These are phyloP conservation scores for Zoanthus solanderi DNA, from an alignment of 92 coral and sea anemone species.

Conservation along the genomic window DNA sequence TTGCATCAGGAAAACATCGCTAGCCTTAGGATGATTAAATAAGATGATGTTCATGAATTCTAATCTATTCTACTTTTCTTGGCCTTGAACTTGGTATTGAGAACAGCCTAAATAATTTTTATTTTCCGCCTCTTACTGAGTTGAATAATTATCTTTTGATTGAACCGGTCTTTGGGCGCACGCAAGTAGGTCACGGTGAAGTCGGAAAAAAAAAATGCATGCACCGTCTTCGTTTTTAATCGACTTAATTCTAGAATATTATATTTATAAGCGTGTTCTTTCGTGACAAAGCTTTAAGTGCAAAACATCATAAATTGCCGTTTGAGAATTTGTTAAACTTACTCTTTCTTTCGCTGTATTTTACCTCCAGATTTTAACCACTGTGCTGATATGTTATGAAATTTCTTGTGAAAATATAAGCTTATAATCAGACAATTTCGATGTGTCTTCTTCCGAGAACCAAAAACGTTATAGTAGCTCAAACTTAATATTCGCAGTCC, in stretches of 20 bases:
- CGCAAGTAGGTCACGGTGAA: constrained; percentile 8
- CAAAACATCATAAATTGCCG: neutral
- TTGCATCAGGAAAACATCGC: neutral
- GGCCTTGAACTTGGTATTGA: constrained; percentile 47
- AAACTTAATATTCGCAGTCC: too few species aligned
- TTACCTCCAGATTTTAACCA: too few species aligned
- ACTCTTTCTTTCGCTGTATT: too few species aligned
- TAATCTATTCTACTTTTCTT: constrained; percentile 15
- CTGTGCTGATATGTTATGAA: too few species aligned
- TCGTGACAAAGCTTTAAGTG: neutral
- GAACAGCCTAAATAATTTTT: neutral
- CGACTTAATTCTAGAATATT: neutral
- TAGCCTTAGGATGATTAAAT: constrained; percentile 4
- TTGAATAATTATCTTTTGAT: constrained; percentile 12
- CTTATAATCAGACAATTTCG: too few species aligned
- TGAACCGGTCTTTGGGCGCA: neutral
- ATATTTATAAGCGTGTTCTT: neutral
- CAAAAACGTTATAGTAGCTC: too few species aligned
- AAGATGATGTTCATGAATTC: neutral
- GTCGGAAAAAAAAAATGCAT: neutral
- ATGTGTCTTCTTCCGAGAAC: too few species aligned
- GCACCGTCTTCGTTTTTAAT: neutral
- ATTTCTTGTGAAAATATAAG: too few species aligned
- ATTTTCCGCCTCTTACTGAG: constrained; percentile 7
- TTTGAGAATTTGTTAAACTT: too few species aligned